Evolutionary conservation across 2,888 invertebrate genomes (phyloP), one percentile per base, ranked within the genome.

Genomic region (Lithophane semibrunnea): DNA sequence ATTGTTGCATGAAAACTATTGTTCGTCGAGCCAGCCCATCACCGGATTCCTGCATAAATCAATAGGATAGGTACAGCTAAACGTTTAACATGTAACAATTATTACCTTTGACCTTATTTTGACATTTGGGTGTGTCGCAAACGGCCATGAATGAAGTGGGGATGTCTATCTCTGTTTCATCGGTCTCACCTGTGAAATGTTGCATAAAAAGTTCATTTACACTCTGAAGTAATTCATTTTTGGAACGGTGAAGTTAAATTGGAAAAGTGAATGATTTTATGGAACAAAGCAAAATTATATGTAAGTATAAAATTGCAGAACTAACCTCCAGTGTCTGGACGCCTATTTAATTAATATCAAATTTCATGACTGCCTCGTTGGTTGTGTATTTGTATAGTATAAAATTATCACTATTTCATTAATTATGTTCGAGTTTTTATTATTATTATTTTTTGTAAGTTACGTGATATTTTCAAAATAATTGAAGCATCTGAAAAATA

Each of bases 21-120:
- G 89, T 87, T 90, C 88, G 82, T 66, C 79, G 77, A 88, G 90
- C 88, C 85, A 84, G 88, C 89, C 89, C 92, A 94, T 92, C 93
- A 91, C 88, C 73, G 85, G 77, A 95, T 95, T 94, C 94, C 94
- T 94, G 94, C 94, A 94, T 95, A 95, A 95, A 95, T 94, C 93
- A 94, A 91, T 90, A 89, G 70, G 73, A 83, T 85, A 77, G 75
- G 83, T 80, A 82, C 85, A 63, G 75, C 56, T 42, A 68, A 82
- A 75, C 82, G 90, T 90, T 90, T 91, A 90, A 89, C 90, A 90
- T 88, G 89, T 87, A 91, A 93, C 94, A 94, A 94, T 94, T 94
- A 94, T 94, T 94, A 96, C 96, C 96, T 96, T 93, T 96, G 91
- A 96, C 96, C 96, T 96, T 96, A 96, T 95, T 96, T 94, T 96